Evolutionary conservation across 2,797 vertebrate genomes (phyloP).

Genomic region (Gymnoscopelus microlampas): DNA sequence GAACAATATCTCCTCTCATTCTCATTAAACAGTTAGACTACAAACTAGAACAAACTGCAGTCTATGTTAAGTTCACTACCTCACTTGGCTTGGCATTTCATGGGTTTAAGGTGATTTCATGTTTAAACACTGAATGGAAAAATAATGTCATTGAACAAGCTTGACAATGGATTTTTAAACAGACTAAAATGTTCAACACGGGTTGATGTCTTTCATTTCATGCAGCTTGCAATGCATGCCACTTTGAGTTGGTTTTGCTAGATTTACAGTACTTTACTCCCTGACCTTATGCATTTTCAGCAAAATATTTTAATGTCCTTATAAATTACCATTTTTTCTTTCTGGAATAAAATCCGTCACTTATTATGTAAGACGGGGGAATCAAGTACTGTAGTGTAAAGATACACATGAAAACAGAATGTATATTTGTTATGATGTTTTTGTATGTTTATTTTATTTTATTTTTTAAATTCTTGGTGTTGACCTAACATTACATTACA

Average conservation of each 20-base stretch:
- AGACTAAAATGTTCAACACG: conserved; percentile 1
- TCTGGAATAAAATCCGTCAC: conserved; percentile 1
- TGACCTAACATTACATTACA: neutral
- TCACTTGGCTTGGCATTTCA: conserved; percentile 21
- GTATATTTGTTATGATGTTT: conserved; percentile 21
- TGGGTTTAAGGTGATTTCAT: conserved; percentile 15
- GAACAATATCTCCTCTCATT: conserved; percentile 36
- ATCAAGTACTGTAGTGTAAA: conserved; percentile 9
- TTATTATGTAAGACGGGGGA: neutral
- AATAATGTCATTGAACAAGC: conserved; percentile 3
- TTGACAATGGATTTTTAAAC: neutral
- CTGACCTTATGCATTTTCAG: conserved; percentile 8
- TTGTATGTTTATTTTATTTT: conserved; percentile 5
- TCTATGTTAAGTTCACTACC: conserved; percentile 43
- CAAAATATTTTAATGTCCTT: neutral
- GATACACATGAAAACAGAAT: conserved; percentile 12
- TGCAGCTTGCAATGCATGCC: conserved; percentile 9
- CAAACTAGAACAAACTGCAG: conserved; percentile 50
- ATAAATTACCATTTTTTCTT: conserved; percentile 17
- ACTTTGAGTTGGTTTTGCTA: neutral
- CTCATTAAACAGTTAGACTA: conserved; percentile 53
- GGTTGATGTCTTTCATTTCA: conserved; percentile 2
- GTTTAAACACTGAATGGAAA: conserved; percentile 18
- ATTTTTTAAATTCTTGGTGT: conserved; percentile 5
- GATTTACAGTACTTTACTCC: conserved; percentile 12